phyloP scores from a whole-genome alignment of 2,888 invertebrate species.

The Agrypnus murinus region DNA sequence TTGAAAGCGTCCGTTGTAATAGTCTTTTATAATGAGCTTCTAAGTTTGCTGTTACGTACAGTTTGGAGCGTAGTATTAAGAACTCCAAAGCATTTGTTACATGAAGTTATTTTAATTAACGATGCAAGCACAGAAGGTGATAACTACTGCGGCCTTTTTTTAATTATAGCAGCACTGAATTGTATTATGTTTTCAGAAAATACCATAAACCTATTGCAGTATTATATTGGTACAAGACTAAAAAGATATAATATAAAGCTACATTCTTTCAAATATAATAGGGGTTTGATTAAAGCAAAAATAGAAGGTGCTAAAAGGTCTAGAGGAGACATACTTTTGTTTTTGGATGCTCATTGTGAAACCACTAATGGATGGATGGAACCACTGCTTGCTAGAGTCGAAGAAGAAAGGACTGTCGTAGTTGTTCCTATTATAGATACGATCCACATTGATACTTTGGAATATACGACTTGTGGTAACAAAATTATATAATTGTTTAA shows the following conservation, averaged over 20 bases:
- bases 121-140: constrained; percentile 88
- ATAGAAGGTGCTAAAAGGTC: constrained; percentile 91
- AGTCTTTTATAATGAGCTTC: constrained; percentile 86
- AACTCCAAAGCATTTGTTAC: constrained; percentile 81
- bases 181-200: constrained; percentile 32
- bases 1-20: constrained; percentile 81
- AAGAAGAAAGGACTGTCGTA: constrained; percentile 85
- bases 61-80: constrained; percentile 92
- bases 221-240: constrained; percentile 85
- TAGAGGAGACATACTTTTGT: constrained; percentile 85
- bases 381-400: constrained; percentile 90
- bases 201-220: constrained; percentile 76
- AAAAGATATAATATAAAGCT: constrained; percentile 81
- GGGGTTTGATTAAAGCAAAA: constrained; percentile 93
- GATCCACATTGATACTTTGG: constrained; percentile 87
- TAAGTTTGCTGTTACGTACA: constrained; percentile 84
- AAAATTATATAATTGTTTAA: constrained; percentile 5
- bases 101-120: constrained; percentile 96
- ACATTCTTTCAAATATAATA: constrained; percentile 81
- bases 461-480: constrained; percentile 80
- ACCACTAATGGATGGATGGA: constrained; percentile 88
- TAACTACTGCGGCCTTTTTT: constrained; percentile 34
- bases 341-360: constrained; percentile 96
- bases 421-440: constrained; percentile 97
- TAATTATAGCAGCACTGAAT: no score